These are phyloP conservation scores for Platycheirus rosarum DNA, from an alignment of 2,888 invertebrate genomes.

Conservation along the genomic window DNA sequence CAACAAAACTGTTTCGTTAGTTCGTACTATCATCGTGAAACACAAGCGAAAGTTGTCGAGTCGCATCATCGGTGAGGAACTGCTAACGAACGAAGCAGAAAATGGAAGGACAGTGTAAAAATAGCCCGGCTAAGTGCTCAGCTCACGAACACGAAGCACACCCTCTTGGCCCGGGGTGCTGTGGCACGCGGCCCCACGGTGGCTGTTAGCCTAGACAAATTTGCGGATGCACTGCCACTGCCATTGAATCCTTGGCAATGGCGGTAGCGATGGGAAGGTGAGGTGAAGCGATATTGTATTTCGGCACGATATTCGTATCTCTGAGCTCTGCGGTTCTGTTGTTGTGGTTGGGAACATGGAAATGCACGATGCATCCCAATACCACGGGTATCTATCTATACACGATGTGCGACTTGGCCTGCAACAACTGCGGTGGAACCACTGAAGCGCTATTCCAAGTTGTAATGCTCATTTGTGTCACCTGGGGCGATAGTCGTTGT, in stretches of 20 bases:
- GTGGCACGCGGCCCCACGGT: constrained; percentile 18
- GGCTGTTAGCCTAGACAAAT: constrained; percentile 67
- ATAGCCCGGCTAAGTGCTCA: constrained; percentile 53
- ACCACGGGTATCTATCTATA: no score
- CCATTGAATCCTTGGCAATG: constrained; percentile 67
- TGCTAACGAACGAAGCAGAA: constrained; percentile 21
- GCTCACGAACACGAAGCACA: constrained; percentile 14
- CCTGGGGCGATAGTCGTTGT: constrained; percentile 29
- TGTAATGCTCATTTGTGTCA: constrained; percentile 55
- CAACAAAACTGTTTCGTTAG: constrained; percentile 47
- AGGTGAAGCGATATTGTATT: constrained; percentile 29
- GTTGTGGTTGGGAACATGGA: constrained; percentile 52
- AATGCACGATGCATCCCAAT: constrained; percentile 22
- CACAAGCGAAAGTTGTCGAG: constrained; percentile 1
- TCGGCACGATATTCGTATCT: constrained; percentile 49
- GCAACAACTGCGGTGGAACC: constrained; percentile 43
- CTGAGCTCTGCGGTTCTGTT: constrained; percentile 49
- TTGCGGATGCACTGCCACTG: constrained; percentile 61
- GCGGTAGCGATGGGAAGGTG: not conserved
- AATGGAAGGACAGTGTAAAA: constrained; percentile 66
- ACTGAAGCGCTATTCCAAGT: constrained; percentile 37
- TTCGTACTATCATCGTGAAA: not conserved
- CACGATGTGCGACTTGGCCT: constrained; percentile 41
- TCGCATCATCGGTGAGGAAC: constrained; percentile 6
- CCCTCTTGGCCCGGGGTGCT: not conserved